Percentiles rank a stretch among this genome's conserved stretches.
phyloP scores from a whole-genome alignment of 2,888 invertebrate genomes.

The Watsonalla cultraria region DNA sequence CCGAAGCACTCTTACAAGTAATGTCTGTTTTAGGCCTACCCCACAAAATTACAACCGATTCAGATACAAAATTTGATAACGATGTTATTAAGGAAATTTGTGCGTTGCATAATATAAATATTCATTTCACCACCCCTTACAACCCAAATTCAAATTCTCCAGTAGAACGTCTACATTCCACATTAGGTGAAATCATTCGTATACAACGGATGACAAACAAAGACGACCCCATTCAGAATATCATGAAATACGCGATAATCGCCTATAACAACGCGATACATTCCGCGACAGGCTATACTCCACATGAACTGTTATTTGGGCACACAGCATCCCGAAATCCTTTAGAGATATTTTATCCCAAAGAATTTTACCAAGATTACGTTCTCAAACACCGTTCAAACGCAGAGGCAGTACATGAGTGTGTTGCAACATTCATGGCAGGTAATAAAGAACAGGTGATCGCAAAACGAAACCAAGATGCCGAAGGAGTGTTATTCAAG shows the following conservation, averaged over 20 bases:
- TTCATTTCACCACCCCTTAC: constrained; percentile 20
- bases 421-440: too few relatives aligned
- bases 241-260: constrained; percentile 26
- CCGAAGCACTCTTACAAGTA: constrained; percentile 15
- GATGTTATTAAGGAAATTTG: constrained; percentile 23
- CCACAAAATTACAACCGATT: constrained; percentile 23
- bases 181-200: constrained; percentile 15
- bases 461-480: too few relatives aligned
- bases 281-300: constrained; percentile 25
- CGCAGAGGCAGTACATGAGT: too few relatives aligned
- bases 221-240: constrained; percentile 16
- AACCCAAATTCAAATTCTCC: constrained; percentile 21
- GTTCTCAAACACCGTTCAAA: constrained; percentile 79
- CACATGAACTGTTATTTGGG: constrained; percentile 25
- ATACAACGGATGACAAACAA: constrained; percentile 20
- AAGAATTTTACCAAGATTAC: constrained; percentile 81
- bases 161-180: too few relatives aligned
- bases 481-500: too few relatives aligned
- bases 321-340: constrained; percentile 27
- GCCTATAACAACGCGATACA: constrained; percentile 28
- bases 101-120: constrained; percentile 14
- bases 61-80: constrained; percentile 24
- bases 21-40: constrained; percentile 21
- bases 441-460: too few relatives aligned
- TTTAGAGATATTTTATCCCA: constrained; percentile 27